Conservation (phyloP, 2,797 vertebrate genomes). For the Iguana delicatissima region DNA sequence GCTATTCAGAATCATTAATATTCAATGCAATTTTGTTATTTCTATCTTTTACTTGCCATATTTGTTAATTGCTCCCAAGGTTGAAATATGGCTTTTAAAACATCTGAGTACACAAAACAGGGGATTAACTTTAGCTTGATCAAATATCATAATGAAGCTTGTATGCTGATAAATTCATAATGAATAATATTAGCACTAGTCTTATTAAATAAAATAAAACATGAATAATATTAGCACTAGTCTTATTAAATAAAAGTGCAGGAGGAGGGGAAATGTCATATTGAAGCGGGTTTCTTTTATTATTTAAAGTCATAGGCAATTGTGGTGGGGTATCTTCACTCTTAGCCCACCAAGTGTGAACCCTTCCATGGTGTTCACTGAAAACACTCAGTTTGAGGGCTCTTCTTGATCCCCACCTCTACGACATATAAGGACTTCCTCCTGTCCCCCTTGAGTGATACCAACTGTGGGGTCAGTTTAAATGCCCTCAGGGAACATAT, state of each 20-base stretch:
- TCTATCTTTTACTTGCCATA: conserved; percentile 39
- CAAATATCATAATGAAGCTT: conserved; percentile 46
- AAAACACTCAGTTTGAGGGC: too few species aligned
- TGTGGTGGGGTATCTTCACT: background rate
- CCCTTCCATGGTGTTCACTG: too few species aligned
- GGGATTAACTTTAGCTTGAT: conserved; percentile 31
- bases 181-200: conserved; percentile 29
- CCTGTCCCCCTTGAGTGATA: too few species aligned
- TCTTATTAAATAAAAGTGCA: conserved; percentile 20
- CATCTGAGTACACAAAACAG: conserved; percentile 47
- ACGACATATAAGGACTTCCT: too few species aligned
- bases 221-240: conserved; percentile 22
- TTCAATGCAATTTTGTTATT: conserved; percentile 42
- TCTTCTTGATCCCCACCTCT: too few species aligned
- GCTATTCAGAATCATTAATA: conserved; percentile 37
- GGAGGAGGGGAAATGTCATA: background rate
- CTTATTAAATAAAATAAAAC: conserved; percentile 15
- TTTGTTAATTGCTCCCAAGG: conserved; percentile 48
- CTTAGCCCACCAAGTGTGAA: too few species aligned
- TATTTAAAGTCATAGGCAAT: background rate
- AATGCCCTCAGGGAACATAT: too few species aligned
- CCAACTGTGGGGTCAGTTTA: too few species aligned
- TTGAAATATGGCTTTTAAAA: conserved; percentile 43
- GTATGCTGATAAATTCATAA: conserved; percentile 35
- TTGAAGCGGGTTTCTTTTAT: background rate